A percentile compares a stretch with the other conserved stretches of the same genome.
These are phyloP conservation scores for Neostethus bicornis DNA, from an alignment of 2,797 vertebrate genomes.

Conservation along the genomic window DNA sequence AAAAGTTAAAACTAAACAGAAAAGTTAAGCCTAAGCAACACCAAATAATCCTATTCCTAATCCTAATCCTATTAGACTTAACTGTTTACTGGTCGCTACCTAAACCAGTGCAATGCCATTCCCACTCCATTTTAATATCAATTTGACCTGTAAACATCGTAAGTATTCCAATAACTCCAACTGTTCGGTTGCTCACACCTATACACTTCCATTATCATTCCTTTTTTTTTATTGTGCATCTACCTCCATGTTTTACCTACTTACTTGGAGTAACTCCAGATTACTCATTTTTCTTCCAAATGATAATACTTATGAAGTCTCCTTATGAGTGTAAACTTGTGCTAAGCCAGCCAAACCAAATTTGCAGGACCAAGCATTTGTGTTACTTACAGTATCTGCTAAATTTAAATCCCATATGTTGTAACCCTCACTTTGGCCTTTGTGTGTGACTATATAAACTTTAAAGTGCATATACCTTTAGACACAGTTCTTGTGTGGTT, in stretches of 20 bases:
- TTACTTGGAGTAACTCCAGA: slow-evolving; percentile 20
- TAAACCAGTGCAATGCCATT: slow-evolving; percentile 28
- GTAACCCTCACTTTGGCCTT: slow-evolving; percentile 34
- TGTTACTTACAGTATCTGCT: slow-evolving; percentile 25
- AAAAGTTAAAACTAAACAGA: too few relatives aligned
- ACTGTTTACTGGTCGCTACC: slow-evolving; percentile 29
- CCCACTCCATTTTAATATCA: slow-evolving; percentile 21
- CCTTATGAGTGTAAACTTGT: slow-evolving; percentile 31
- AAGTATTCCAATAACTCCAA: slow-evolving; percentile 23
- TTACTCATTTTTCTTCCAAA: slow-evolving; percentile 28
- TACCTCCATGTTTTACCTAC: slow-evolving; percentile 62
- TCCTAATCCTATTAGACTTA: too few relatives aligned
- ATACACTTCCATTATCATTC: slow-evolving; percentile 41
- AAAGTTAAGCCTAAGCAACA: too few relatives aligned
- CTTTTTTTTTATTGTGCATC: slow-evolving; percentile 63
- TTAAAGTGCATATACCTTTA: slow-evolving; percentile 14
- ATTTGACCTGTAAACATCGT: slow-evolving; percentile 9
- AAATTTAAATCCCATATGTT: slow-evolving; percentile 34
- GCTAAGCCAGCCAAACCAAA: slow-evolving; percentile 22
- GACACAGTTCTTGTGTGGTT: slow-evolving; percentile 53
- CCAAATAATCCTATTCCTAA: too few relatives aligned
- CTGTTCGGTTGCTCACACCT: slow-evolving; percentile 17
- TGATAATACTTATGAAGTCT: slow-evolving; percentile 35
- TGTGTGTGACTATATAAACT: slow-evolving; percentile 27
- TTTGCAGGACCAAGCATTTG: slow-evolving; percentile 47